Evolutionary conservation across 2,797 vertebrate species (phyloP), one percentile per base, ranked within the genome.

Genomic region (Leptatherina wallacei): DNA sequence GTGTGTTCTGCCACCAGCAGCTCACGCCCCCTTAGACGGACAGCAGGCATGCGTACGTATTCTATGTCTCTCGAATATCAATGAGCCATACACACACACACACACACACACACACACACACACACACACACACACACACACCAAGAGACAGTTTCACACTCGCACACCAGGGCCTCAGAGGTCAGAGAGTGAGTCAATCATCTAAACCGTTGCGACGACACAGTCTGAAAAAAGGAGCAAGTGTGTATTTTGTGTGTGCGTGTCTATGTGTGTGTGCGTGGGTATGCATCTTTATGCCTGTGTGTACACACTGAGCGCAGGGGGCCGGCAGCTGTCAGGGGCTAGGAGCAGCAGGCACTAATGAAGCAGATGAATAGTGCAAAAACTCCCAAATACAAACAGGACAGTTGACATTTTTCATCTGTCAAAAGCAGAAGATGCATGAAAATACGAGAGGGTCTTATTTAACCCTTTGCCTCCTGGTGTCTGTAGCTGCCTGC

Each of bases 391-490:
- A 98, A 99, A 98, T 98, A 98, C 97, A 99, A 99, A 98, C 97
- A 98, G 97, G 97, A 98, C 97, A 98, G 97, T 98, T 99, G 97
- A 98, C 97, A 99, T 99, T 99, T 98, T 98, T 99, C 97, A 99
- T 98, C 97, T 98, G 97, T 99, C 97, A 99, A 90, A 97, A 97
- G 96, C 95, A 96, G 96, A 96, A 97, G 96, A 98, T 96, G 96
- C 97, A 97, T 97, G 96, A 98, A 98, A 98, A 98, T 97, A 96
- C 95, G 93, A 95, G 93, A 95, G 96, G 88, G 96, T 96, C 95
- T 96, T 95, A 95, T 98, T 98, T 98, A 98, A 97, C 97, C 97
- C 98, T 96, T 97, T 95, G 69, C 84, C 88, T 89, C 93, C 95
- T 93, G 96, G 94, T 94, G 94, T 80, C 92, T 93, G 13, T 61